phyloP scores from a whole-genome alignment of 2,113 vertebrate genomes.

The Hemiscyllium ocellatum region DNA sequence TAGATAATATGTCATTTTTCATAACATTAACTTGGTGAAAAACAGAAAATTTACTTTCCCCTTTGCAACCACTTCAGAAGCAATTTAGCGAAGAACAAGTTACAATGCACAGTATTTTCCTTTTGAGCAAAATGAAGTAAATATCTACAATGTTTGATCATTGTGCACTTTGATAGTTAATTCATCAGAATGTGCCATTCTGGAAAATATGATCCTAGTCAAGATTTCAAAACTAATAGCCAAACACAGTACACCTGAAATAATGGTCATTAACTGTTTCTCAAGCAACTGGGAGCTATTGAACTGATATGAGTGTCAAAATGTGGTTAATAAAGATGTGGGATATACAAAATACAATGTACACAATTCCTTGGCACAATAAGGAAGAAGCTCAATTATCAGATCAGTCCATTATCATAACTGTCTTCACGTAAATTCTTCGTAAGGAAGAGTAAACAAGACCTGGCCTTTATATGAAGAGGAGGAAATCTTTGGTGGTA shows the following conservation, averaged over 20 bases:
- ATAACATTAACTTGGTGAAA: neutral
- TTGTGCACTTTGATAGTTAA: neutral
- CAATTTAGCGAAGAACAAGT: conserved; percentile 6
- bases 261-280: neutral
- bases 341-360: neutral
- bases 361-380: neutral
- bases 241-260: neutral
- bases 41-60: neutral
- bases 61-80: neutral
- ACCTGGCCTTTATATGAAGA: neutral
- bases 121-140: neutral
- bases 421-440: neutral
- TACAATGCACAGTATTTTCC: neutral
- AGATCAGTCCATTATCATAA: neutral
- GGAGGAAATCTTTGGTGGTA: neutral
- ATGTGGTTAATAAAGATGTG: neutral
- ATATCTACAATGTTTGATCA: neutral
- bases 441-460: neutral
- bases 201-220: neutral
- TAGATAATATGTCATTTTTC: conserved; percentile 14
- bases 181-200: neutral
- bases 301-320: neutral
- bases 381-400: neutral
- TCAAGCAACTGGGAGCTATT: neutral
- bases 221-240: neutral